Percentiles rank a stretch among this genome's conserved stretches.
Evolutionary conservation across 2,888 invertebrate species (phyloP).

Genomic region (Acleris holmiana): DNA sequence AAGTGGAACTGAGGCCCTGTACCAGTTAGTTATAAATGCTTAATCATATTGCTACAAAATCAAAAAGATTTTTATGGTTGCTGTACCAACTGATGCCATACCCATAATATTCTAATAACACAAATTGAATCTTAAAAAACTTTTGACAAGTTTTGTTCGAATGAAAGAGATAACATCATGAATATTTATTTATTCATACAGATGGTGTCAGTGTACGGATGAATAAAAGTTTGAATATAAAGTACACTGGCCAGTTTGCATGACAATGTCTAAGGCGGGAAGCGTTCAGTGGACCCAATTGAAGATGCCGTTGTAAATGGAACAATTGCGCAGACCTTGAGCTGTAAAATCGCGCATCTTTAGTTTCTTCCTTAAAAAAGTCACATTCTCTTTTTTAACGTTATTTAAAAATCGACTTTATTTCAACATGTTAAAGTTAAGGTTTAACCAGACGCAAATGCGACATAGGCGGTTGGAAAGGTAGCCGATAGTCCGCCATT

Average conservation of each 20-base stretch:
- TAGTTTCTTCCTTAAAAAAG: slow-evolving; percentile 9
- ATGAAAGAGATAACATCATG: slow-evolving; percentile 3
- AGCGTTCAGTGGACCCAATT: slow-evolving; percentile 42
- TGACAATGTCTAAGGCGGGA: slow-evolving; percentile 21
- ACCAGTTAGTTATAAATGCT: too few species aligned
- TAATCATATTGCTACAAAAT: too few species aligned
- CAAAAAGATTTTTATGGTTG: too few species aligned
- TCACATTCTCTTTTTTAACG: too few species aligned
- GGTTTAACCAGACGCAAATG: slow-evolving; percentile 1
- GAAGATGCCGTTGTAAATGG: slow-evolving; percentile 50
- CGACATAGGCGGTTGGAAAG: slow-evolving; percentile 10
- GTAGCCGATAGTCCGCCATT: slow-evolving; percentile 7
- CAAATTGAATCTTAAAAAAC: neutral
- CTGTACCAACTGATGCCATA: too few species aligned
- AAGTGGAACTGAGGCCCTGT: too few species aligned
- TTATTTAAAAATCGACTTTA: too few species aligned
- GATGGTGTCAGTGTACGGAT: slow-evolving; percentile 4
- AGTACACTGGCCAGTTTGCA: slow-evolving; percentile 26
- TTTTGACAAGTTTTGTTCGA: neutral
- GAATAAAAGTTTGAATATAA: slow-evolving; percentile 24
- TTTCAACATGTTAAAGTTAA: slow-evolving; percentile 6
- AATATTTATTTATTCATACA: slow-evolving; percentile 12
- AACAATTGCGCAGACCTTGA: slow-evolving; percentile 58
- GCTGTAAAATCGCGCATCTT: slow-evolving; percentile 53
- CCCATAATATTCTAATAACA: neutral